These are phyloP conservation scores for Phytoseiulus persimilis DNA, from an alignment of 2,888 invertebrate genomes.

Conservation along the genomic window DNA sequence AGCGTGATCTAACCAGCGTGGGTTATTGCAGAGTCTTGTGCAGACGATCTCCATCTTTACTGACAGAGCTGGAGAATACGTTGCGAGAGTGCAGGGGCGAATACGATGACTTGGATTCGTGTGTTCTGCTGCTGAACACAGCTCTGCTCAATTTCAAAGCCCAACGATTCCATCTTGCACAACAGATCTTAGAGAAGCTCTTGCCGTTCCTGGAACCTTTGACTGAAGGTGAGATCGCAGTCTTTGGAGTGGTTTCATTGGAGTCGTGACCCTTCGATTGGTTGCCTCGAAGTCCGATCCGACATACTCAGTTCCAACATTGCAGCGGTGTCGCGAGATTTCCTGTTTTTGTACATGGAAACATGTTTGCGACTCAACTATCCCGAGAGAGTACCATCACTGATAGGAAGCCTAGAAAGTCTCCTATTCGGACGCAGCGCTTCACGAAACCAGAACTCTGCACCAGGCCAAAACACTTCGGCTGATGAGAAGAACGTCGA, in stretches of 20 bases:
- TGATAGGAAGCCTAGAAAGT: constrained; percentile 18
- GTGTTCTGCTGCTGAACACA: neutral
- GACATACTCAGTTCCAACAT: no score
- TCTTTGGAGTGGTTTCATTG: neutral
- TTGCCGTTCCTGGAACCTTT: constrained; percentile 17
- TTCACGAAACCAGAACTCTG: neutral
- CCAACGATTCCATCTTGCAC: neutral
- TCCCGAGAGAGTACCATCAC: constrained; percentile 21
- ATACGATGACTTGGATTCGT: constrained; percentile 26
- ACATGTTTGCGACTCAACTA: constrained; percentile 29
- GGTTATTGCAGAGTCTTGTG: neutral
- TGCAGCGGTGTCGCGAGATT: constrained; percentile 10
- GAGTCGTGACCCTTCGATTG: neutral
- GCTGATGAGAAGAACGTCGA: neutral
- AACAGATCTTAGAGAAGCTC: constrained; percentile 16
- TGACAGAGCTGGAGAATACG: neutral
- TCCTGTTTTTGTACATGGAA: constrained; percentile 33
- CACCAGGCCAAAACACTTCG: neutral
- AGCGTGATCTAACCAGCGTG: no score
- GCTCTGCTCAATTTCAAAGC: neutral
- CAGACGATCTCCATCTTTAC: neutral
- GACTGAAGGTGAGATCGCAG: neutral
- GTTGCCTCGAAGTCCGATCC: constrained; percentile 41
- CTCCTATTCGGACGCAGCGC: neutral
- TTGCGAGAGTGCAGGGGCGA: neutral